These are phyloP conservation scores for Semicossyphus pulcher DNA, from an alignment of 2,113 vertebrate genomes.

Conservation along the genomic window DNA sequence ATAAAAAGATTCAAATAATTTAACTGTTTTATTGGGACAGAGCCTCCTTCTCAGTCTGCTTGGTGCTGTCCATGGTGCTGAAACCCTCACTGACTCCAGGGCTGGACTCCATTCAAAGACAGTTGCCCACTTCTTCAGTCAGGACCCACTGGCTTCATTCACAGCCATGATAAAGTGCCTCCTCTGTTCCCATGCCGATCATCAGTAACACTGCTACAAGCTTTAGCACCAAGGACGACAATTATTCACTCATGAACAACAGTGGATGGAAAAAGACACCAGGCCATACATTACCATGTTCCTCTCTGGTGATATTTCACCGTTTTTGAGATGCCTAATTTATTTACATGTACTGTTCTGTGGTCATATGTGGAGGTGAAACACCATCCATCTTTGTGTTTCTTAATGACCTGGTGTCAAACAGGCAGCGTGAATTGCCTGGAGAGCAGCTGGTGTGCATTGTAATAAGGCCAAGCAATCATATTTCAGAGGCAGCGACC, in stretches of 20 bases:
- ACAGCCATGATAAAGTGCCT: slow-evolving; percentile 35
- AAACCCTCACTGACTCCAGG: slow-evolving; percentile 22
- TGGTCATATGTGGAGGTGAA: slow-evolving; percentile 42
- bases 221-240: slow-evolving; percentile 37
- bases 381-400: slow-evolving; percentile 62
- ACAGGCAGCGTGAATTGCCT: slow-evolving; percentile 57
- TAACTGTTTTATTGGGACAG: not conserved
- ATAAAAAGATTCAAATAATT: not conserved
- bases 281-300: not conserved
- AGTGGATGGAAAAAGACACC: slow-evolving; percentile 10
- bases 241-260: slow-evolving; percentile 46
- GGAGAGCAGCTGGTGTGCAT: slow-evolving; percentile 74
- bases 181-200: slow-evolving; percentile 38
- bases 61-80: slow-evolving; percentile 70
- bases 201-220: slow-evolving; percentile 51
- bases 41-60: not conserved
- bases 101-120: slow-evolving; percentile 3
- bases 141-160: slow-evolving; percentile 27
- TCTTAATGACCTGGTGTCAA: slow-evolving; percentile 73
- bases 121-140: slow-evolving; percentile 7
- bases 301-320: not conserved
- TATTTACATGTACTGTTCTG: slow-evolving; percentile 44
- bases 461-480: slow-evolving; percentile 67
- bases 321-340: slow-evolving; percentile 11
- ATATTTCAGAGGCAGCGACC: slow-evolving; percentile 51